Base-by-base conservation (phyloP, 2,888 invertebrate genomes). In the Petrophora chlorosata region DNA sequence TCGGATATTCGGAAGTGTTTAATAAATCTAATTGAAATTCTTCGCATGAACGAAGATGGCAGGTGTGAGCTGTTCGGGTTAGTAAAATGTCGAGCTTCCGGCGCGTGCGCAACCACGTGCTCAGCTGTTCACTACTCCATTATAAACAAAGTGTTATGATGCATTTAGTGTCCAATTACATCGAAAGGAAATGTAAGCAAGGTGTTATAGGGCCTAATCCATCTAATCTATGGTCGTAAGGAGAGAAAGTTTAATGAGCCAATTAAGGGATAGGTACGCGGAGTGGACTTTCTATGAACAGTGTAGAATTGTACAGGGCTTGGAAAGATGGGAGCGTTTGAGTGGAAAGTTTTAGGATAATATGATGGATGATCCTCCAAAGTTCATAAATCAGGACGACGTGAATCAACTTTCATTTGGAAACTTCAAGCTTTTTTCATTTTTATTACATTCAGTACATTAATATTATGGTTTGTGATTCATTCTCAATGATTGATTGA, bases 101-200 rank as follows among this genome's bases (percentile, higher is more conserved):
- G 81, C 83, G 82, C 81, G 82, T 81, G 82, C 80, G 77, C 79
- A 72, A 65, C 78, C 82, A 84, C 84, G 79, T 84, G 84, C 66
- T 63, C 45, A 53, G 65, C 59, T 67, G 63, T 51, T 59, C 59
- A 64, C 49, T 22, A 14, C 36, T 38, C 32, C 38, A 29, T 39
- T n/a, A 73, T 68, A 68, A 75, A 73, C 61, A 65, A 66, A 59
- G 53, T 53, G 48, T 58, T 67, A 70, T 68, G 62, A 56, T 45
- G 47, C 52, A 72, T 79, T 80, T 73, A 75, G 66, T 70, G 66
- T 66, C 63, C 69, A 61, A 65, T 65, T 65, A 67, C 59, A 70
- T 59, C 51, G 38, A 68, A 60, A 71, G 68, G 69, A 73, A 67
- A 67, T 70, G 67, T 76, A 68, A 70, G 72, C 69, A 49, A 53